Evolutionary conservation across 1,140 invertebrate genomes (phyloP).

Genomic region (Aplysia californica): DNA sequence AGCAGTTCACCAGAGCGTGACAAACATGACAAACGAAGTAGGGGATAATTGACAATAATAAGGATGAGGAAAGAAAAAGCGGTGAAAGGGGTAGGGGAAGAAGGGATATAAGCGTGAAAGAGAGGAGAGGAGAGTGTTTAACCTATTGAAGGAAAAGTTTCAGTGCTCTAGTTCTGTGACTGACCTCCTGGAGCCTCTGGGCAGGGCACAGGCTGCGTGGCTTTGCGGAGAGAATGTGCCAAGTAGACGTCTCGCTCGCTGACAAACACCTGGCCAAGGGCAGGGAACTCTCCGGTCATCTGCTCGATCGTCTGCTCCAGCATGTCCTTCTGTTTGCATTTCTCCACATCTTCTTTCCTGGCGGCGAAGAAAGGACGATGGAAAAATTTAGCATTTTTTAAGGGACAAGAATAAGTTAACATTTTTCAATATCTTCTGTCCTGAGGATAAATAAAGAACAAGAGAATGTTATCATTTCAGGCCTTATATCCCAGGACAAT

Average conservation of each 20-base stretch:
- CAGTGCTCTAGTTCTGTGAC: too few species aligned
- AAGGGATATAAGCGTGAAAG: too few species aligned
- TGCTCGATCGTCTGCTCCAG: slow-evolving; percentile 90
- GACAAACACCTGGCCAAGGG: slow-evolving; percentile 90
- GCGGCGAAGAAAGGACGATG: background rate
- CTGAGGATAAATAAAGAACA: too few species aligned
- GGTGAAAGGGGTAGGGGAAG: too few species aligned
- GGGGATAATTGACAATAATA: too few species aligned
- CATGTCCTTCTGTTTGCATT: slow-evolving; percentile 90
- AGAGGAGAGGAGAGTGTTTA: too few species aligned
- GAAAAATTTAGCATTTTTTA: background rate
- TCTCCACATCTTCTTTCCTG: slow-evolving; percentile 92
- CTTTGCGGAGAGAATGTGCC: slow-evolving; percentile 86
- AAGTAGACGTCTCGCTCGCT: slow-evolving; percentile 92
- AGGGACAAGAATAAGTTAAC: background rate
- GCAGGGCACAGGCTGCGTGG: slow-evolving; percentile 70
- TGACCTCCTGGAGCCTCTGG: slow-evolving; percentile 46
- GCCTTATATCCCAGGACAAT: too few species aligned
- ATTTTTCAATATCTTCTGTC: background rate
- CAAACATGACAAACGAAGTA: too few species aligned
- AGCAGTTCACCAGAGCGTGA: too few species aligned
- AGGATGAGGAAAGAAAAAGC: too few species aligned
- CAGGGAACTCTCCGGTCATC: slow-evolving; percentile 92
- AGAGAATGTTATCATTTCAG: too few species aligned
- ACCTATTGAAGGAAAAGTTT: too few species aligned